Percentiles rank a stretch among this genome's conserved stretches.
phyloP scores from a whole-genome alignment of 92 coral and sea anemone genomes.

The Phenganax stokvisi region DNA sequence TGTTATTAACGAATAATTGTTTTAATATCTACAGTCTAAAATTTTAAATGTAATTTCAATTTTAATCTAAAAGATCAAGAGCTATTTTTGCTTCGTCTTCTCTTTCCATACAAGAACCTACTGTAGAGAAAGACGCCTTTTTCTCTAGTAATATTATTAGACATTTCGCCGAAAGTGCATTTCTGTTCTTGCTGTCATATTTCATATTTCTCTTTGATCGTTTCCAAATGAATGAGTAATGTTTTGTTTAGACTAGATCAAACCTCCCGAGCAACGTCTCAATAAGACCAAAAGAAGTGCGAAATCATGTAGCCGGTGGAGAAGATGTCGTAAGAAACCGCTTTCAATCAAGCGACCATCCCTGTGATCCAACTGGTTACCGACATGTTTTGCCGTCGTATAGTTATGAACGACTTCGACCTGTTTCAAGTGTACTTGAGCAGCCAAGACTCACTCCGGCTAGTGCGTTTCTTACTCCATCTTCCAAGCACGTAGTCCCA shows the following conservation, averaged over 20 bases:
- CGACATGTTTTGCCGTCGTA: neutral
- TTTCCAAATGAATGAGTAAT: neutral
- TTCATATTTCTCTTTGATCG: too few species aligned
- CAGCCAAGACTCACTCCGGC: neutral
- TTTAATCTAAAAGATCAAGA: too few species aligned
- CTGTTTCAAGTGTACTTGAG: neutral
- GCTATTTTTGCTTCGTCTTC: too few species aligned
- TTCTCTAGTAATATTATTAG: too few species aligned
- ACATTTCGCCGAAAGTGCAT: too few species aligned
- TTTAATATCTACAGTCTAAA: too few species aligned
- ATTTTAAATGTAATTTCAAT: too few species aligned
- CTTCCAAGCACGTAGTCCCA: neutral
- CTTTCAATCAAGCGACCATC: neutral
- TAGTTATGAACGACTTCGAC: slow-evolving; percentile 19
- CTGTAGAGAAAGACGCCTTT: too few species aligned
- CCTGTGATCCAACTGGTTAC: neutral
- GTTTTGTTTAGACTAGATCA: neutral
- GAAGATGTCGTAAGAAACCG: neutral
- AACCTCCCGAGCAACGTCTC: neutral
- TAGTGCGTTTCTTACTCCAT: neutral
- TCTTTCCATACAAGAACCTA: too few species aligned
- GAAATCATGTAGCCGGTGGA: neutral
- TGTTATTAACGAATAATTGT: too few species aligned
- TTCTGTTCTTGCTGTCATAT: too few species aligned
- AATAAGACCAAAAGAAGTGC: neutral